Evolutionary conservation across 2,797 vertebrate species (phyloP), one percentile per base, ranked within the genome.

Genomic region (Notoglanidium macrostoma): DNA sequence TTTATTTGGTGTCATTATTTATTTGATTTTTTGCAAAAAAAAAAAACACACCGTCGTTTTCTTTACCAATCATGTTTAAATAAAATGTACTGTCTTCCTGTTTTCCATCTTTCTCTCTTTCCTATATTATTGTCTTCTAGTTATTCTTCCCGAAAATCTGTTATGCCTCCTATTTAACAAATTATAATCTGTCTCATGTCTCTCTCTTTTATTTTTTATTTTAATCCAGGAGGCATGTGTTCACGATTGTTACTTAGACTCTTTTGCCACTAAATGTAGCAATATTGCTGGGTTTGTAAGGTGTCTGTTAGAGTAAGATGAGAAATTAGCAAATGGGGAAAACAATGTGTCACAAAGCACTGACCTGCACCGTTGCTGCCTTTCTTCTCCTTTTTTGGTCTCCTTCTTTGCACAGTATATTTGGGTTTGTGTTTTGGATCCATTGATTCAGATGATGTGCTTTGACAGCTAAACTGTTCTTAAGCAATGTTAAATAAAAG

Each of bases 1-100:
- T 95, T 96, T 96, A 96, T 96, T 96, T 94, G 93, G 94, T 95
- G 92, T 88, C 57, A 79, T 90, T 96, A 96, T 96, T 96, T 96
- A 96, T 96, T 96, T 95, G 77, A 94, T 92, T 90, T 90, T 91
- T 91, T 93, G 65, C 82, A 55, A 57, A 70, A 91, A 92, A 90
- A 90, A 93, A 92, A 93, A 91, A 77, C 49, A 12, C 74, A 87
- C 89, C 88, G 92, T 93, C 90, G 89, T 92, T 92, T 94, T 65
- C 46, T 72, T 82, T 76, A 92, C 91, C 88, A 92, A 89, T 93
- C 89, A 89, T 93, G 92, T 91, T 94, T 93, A 95, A 94, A 91
- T 92, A 70, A 74, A 73, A 63, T 83, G 87, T 88, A 87, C 70
- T 83, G 80, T 81, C 74, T 92, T 87, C 90, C 87, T 92, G 90